A percentile compares a stretch with the other conserved stretches of the same genome.
These are phyloP conservation scores for Syngnathus scovelli DNA, from an alignment of 2,113 vertebrate genomes.

Conservation along the genomic window DNA sequence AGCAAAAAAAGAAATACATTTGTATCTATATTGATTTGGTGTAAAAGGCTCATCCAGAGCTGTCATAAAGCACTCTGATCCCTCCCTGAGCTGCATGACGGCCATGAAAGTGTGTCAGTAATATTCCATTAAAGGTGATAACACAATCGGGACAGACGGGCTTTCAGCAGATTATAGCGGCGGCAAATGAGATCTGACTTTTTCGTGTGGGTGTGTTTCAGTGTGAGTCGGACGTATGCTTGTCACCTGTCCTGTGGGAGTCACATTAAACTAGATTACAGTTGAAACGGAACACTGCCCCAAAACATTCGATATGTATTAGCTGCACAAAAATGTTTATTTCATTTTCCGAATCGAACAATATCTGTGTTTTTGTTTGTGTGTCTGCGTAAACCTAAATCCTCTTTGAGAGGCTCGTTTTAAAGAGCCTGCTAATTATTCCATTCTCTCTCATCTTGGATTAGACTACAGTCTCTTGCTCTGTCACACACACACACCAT, in stretches of 20 bases:
- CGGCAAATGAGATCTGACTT: constrained; percentile 33
- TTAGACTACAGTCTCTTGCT: constrained; percentile 55
- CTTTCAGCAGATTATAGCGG: constrained; percentile 58
- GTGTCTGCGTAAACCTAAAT: constrained; percentile 47
- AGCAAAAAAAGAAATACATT: neutral
- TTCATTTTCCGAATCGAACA: neutral
- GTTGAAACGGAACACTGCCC: constrained; percentile 8
- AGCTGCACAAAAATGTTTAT: neutral
- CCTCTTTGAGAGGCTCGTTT: constrained; percentile 43
- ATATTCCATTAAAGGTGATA: constrained; percentile 67
- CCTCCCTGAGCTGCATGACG: constrained; percentile 2
- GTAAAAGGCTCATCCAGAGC: neutral
- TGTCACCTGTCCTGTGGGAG: constrained; percentile 44
- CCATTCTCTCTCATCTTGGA: constrained; percentile 62
- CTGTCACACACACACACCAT: constrained; percentile 35
- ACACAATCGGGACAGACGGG: constrained; percentile 50
- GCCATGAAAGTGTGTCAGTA: constrained; percentile 48
- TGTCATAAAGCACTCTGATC: constrained; percentile 20
- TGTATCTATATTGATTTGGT: constrained; percentile 4
- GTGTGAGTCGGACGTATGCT: neutral
- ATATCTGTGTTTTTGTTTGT: constrained; percentile 11
- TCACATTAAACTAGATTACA: constrained; percentile 42
- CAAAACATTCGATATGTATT: neutral
- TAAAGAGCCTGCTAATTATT: constrained; percentile 60
- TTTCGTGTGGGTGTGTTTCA: constrained; percentile 2